Evolutionary conservation across 2,888 invertebrate genomes (phyloP), one percentile per base, ranked within the genome.

Genomic region (Ommatoiulus sabulosus): DNA sequence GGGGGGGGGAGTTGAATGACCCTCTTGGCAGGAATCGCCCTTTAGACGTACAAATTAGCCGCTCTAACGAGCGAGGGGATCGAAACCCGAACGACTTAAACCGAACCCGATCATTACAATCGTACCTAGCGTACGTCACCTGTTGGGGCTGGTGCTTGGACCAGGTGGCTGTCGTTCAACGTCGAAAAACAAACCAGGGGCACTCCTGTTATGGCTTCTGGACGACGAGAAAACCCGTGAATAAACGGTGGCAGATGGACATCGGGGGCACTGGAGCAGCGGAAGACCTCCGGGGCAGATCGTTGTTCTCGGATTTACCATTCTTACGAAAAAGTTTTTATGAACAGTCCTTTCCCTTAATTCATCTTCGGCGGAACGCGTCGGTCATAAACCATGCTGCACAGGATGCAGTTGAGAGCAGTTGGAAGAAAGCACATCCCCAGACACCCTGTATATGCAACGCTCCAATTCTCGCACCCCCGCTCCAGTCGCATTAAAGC

Each of bases 21-120:
- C 72, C 24, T 72, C 24, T 72, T 24, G 20, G n/a, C 72, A 72
- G 72, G 72, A 24, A 72, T 72, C 72, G 72, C 72, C 72, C 72
- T 72, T 72, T 5, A 8, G 24, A 72, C 72, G 63, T 20, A n/a
- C 63, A 63, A 63, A 63, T 63, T 63, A 63, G 63, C n/a, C 72
- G 72, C 10, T 72, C 7, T 24, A 24, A 10, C 1, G 24, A 24
- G 72, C 72, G 24, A 24, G 72, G 72, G 72, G 72, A 24, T 72
- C 72, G 72, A 72, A 72, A 24, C 72, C 72, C 63, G 10, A 48
- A 12, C 1, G 48, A 12, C 48, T 12, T 4, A 52, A 15, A 72
- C 24, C 72, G 72, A 72, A 63, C 20, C 63, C 63, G 20, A 7
- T 6, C 8, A 63, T 63, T 63, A 63, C 20, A 3, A 7, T 72